These are phyloP conservation scores for Coenonympha glycerion DNA, from an alignment of 2,888 invertebrate species.

Conservation along the genomic window DNA sequence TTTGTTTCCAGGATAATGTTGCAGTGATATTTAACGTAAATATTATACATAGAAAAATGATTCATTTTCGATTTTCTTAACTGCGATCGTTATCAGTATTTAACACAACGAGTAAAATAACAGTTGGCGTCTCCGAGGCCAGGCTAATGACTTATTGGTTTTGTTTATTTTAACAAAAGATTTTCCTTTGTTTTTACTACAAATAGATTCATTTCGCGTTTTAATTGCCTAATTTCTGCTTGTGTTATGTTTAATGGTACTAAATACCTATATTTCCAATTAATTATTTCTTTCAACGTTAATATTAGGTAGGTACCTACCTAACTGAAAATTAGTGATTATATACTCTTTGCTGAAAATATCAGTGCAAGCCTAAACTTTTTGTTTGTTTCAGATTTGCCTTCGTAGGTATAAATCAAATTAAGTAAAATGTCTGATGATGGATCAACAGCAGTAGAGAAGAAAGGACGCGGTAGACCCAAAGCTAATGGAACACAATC, in stretches of 20 bases:
- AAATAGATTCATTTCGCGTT: background rate
- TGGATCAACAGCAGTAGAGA: slow-evolving; percentile 70
- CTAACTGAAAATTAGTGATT: no score
- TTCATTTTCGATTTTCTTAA: background rate
- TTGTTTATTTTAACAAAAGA: slow-evolving; percentile 34
- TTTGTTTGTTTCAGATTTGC: slow-evolving; percentile 45
- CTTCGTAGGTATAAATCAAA: slow-evolving; percentile 37
- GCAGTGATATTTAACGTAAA: background rate
- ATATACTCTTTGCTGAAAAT: no score
- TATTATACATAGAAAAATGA: background rate
- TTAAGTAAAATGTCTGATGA: slow-evolving; percentile 69
- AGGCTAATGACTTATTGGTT: slow-evolving; percentile 48
- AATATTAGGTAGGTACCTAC: no score
- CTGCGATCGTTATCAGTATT: slow-evolving; percentile 8
- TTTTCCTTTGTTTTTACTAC: slow-evolving; percentile 23
- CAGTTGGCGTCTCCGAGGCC: slow-evolving; percentile 40
- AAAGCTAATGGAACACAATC: slow-evolving; percentile 71
- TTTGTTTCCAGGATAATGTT: slow-evolving; percentile 4
- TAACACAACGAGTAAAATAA: slow-evolving; percentile 16
- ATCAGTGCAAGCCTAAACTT: no score
- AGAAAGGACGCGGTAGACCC: slow-evolving; percentile 72
- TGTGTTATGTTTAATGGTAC: background rate
- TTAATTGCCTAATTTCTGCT: background rate
- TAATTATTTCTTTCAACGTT: background rate
- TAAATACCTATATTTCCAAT: no score